phyloP scores from a whole-genome alignment of 2,888 invertebrate species.

The Xanthorhoe spadicearia region DNA sequence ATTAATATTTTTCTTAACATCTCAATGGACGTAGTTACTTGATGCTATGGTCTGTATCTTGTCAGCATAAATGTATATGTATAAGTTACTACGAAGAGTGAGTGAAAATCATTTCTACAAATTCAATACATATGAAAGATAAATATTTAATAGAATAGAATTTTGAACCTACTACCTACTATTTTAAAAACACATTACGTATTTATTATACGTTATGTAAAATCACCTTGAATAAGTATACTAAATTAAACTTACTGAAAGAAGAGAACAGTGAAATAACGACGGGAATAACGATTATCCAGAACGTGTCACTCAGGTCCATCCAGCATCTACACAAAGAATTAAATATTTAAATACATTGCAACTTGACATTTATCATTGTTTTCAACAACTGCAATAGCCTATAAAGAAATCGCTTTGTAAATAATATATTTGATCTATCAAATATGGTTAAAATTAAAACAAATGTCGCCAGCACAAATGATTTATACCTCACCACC shows the following conservation, averaged over 20 bases:
- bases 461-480: not conserved
- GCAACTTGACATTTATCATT: not conserved
- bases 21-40: no score
- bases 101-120: no score
- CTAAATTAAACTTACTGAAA: slow-evolving; percentile 51
- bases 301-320: slow-evolving; percentile 85
- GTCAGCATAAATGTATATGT: no score
- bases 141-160: not conserved
- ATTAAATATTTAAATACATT: not conserved
- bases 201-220: no score
- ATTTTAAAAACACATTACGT: no score
- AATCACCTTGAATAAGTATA: not conserved
- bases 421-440: no score
- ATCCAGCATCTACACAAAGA: slow-evolving; percentile 87
- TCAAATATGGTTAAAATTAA: not conserved
- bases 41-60: no score
- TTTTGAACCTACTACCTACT: not conserved
- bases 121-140: no score
- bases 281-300: slow-evolving; percentile 87
- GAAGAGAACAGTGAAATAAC: slow-evolving; percentile 84
- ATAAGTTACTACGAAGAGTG: no score
- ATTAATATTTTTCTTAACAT: no score
- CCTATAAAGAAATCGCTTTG: not conserved
- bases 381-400: not conserved
- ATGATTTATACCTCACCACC: not conserved